phyloP scores from a whole-genome alignment of 2,888 invertebrate genomes.

The Mylabris sibirica region DNA sequence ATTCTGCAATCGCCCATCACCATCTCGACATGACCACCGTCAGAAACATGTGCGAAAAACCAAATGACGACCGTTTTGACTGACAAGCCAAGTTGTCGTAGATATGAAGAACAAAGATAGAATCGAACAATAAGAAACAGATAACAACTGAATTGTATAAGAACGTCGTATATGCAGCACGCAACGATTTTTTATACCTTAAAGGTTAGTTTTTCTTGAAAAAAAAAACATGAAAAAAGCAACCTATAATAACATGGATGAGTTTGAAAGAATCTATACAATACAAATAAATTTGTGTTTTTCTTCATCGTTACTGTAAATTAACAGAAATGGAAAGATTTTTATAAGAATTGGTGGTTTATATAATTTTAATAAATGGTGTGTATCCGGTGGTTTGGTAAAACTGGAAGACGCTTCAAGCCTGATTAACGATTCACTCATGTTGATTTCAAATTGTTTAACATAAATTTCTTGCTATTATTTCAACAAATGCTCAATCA shows the following conservation, averaged over 20 bases:
- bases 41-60: slow-evolving; percentile 56
- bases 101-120: not conserved
- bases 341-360: slow-evolving; percentile 38
- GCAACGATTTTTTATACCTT: not conserved
- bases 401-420: slow-evolving; percentile 40
- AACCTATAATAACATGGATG: not conserved
- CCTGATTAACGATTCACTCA: slow-evolving; percentile 39
- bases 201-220: not conserved
- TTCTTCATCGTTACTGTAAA: too few species aligned
- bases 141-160: not conserved
- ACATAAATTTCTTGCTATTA: slow-evolving; percentile 35
- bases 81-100: slow-evolving; percentile 35
- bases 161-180: not conserved
- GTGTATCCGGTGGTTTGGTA: slow-evolving; percentile 41
- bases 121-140: not conserved
- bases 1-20: slow-evolving; percentile 58
- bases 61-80: slow-evolving; percentile 46
- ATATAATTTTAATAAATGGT: slow-evolving; percentile 39
- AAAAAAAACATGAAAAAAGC: not conserved
- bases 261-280: slow-evolving; percentile 43
- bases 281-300: too few species aligned
- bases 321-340: slow-evolving; percentile 40
- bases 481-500: slow-evolving; percentile 15
- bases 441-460: slow-evolving; percentile 30
- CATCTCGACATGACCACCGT: slow-evolving; percentile 58